Evolutionary conservation across 2,888 invertebrate genomes (phyloP).

Genomic region (Amphipyra berbera): DNA sequence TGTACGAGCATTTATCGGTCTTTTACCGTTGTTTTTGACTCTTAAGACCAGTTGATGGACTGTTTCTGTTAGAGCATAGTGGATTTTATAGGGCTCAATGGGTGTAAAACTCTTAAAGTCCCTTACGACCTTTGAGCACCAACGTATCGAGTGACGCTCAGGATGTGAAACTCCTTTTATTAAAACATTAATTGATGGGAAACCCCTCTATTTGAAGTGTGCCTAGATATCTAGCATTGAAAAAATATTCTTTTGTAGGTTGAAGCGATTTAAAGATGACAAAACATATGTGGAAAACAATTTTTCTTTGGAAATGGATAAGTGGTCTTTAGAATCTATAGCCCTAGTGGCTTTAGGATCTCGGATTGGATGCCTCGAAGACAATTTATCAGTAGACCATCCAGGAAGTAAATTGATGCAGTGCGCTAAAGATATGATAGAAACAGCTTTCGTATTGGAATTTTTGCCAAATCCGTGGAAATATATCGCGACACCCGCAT

Average conservation of each 20-base stretch:
- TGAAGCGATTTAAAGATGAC: slow-evolving; percentile 70
- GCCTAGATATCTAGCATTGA: neutral
- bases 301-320: slow-evolving; percentile 88
- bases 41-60: no score
- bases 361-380: slow-evolving; percentile 76
- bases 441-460: slow-evolving; percentile 73
- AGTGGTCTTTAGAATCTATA: slow-evolving; percentile 91
- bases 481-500: slow-evolving; percentile 72
- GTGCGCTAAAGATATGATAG: slow-evolving; percentile 72
- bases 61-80: no score
- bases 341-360: slow-evolving; percentile 78
- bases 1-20: no score
- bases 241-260: slow-evolving; percentile 65
- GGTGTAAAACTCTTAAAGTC: no score
- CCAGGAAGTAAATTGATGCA: slow-evolving; percentile 74
- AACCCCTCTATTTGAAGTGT: no score
- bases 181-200: no score
- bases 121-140: no score
- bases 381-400: slow-evolving; percentile 71
- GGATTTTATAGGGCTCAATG: no score
- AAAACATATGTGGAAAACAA: slow-evolving; percentile 74
- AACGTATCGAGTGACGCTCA: no score
- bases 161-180: no score
- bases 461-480: slow-evolving; percentile 75
- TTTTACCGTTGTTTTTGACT: no score